These are phyloP conservation scores for Neogobius melanostomus DNA, from an alignment of 2,113 vertebrate genomes.

Conservation along the genomic window DNA sequence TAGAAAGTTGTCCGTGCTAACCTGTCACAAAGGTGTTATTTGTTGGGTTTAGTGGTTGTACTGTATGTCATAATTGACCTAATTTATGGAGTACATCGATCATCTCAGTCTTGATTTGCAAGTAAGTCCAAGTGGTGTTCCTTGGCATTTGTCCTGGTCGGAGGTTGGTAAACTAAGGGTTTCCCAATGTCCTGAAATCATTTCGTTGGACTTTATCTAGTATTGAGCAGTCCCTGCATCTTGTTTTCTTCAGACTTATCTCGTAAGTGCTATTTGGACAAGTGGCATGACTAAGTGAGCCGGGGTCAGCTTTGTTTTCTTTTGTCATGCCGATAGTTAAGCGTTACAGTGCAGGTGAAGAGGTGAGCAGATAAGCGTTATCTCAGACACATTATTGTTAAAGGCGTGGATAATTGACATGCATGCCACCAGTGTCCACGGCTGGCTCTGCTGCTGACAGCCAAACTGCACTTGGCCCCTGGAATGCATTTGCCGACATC, in stretches of 20 bases:
- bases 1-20: too few relatives aligned
- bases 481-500: constrained; percentile 71
- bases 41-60: too few relatives aligned
- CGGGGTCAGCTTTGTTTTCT: constrained; percentile 45
- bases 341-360: constrained; percentile 58
- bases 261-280: constrained; percentile 21
- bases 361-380: constrained; percentile 75
- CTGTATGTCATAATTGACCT: too few relatives aligned
- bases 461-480: constrained; percentile 64
- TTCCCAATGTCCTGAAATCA: too few relatives aligned
- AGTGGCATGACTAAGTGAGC: constrained; percentile 14
- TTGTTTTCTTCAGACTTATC: constrained; percentile 29
- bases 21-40: too few relatives aligned
- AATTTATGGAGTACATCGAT: too few relatives aligned
- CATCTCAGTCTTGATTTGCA: too few relatives aligned
- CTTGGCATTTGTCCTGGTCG: too few relatives aligned
- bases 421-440: constrained; percentile 54
- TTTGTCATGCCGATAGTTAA: constrained; percentile 31
- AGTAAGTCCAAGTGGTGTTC: too few relatives aligned
- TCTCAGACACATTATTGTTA: constrained; percentile 60
- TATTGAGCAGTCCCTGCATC: neutral
- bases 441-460: constrained; percentile 62
- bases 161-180: too few relatives aligned
- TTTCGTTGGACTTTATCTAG: neutral
- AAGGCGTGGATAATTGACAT: constrained; percentile 65